These are phyloP conservation scores for Cantharis lateralis DNA, from an alignment of 2,888 invertebrate genomes.

Conservation along the genomic window DNA sequence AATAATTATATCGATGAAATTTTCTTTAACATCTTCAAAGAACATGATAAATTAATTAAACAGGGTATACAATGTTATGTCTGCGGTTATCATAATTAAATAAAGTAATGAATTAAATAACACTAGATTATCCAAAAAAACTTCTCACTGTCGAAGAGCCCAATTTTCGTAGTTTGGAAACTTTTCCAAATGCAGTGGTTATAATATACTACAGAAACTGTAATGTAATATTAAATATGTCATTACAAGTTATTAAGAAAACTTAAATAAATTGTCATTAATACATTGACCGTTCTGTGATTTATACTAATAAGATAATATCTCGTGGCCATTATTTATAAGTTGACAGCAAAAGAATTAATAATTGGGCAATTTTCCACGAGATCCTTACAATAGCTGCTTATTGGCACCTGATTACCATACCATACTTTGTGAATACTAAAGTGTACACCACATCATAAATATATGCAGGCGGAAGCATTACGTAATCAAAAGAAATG, in stretches of 20 bases:
- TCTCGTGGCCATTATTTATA: conserved; percentile 4
- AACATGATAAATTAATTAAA: too few relatives aligned
- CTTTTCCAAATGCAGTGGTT: background rate
- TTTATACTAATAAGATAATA: background rate
- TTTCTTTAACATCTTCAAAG: too few relatives aligned
- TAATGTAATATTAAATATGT: background rate
- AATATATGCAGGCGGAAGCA: conserved; percentile 6
- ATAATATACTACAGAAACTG: background rate
- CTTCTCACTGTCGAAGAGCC: too few relatives aligned
- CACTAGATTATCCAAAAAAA: too few relatives aligned
- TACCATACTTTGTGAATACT: conserved; percentile 14
- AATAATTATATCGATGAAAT: too few relatives aligned
- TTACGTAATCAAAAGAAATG: conserved; percentile 7
- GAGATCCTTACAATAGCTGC: conserved; percentile 7
- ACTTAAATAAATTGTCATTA: background rate
- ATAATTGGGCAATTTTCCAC: conserved; percentile 14
- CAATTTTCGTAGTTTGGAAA: too few relatives aligned
- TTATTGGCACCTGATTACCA: conserved; percentile 16
- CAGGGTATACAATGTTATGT: too few relatives aligned
- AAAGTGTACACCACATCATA: conserved; percentile 6
- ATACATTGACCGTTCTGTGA: background rate
- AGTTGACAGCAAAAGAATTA: conserved; percentile 6
- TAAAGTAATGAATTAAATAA: too few relatives aligned
- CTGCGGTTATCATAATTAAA: too few relatives aligned
- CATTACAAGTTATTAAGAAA: background rate